A percentile compares a stretch with the other conserved stretches of the same genome.
These are phyloP conservation scores for Willisornis vidua DNA, from an alignment of 2,113 vertebrate genomes.

Conservation along the genomic window DNA sequence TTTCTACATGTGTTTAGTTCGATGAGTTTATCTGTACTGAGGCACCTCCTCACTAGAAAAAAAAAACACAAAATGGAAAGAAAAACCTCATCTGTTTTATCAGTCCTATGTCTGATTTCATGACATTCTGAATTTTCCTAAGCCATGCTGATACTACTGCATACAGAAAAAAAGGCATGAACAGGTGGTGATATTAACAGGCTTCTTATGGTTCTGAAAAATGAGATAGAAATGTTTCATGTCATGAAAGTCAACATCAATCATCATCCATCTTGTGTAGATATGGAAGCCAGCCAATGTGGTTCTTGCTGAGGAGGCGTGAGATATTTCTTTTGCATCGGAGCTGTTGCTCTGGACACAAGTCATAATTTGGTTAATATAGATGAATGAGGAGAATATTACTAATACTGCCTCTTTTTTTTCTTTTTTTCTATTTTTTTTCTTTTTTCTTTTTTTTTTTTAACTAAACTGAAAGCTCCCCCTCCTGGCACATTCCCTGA, in stretches of 20 bases:
- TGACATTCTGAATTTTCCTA: not conserved
- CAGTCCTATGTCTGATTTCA: not conserved
- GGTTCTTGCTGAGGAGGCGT: conserved; percentile 31
- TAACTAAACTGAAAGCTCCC: conserved; percentile 43
- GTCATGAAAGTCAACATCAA: conserved; percentile 64
- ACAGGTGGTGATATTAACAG: conserved; percentile 60
- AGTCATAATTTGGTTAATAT: conserved; percentile 60
- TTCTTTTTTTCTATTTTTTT: not conserved
- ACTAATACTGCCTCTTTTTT: not conserved
- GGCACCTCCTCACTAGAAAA: not conserved
- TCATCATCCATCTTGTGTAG: conserved; percentile 60
- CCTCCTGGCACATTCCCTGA: conserved; percentile 35
- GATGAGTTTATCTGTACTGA: not conserved
- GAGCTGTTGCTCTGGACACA: conserved; percentile 59
- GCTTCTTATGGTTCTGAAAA: conserved; percentile 56
- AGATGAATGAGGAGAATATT: conserved; percentile 36
- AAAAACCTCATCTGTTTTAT: conserved; percentile 5
- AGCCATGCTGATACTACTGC: not conserved
- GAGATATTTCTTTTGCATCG: conserved; percentile 51
- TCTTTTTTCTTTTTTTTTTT: not conserved
- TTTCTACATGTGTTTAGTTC: not conserved
- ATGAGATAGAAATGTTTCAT: conserved; percentile 62
- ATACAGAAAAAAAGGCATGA: not conserved
- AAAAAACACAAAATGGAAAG: not conserved
- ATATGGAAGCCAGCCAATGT: conserved; percentile 42